Conservation (phyloP, 2,797 vertebrate species). For the Limnodromus scolopaceus region DNA sequence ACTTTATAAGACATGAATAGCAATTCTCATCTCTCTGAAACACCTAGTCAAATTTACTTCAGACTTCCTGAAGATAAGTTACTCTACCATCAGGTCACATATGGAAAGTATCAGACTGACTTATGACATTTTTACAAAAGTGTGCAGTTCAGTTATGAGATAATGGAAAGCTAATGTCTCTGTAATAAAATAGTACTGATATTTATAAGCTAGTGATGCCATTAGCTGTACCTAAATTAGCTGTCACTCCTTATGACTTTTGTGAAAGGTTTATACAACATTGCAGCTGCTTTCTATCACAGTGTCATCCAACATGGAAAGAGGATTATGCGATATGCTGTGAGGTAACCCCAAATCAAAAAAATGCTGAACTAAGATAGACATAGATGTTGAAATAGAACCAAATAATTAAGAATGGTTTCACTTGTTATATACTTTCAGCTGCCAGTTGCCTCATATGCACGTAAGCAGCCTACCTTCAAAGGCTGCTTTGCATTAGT, state of each 20-base stretch:
- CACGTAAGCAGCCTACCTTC: background rate
- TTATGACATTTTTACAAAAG: background rate
- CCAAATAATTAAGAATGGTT: background rate
- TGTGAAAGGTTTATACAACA: background rate
- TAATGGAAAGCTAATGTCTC: background rate
- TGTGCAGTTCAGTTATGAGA: background rate
- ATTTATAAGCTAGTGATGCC: background rate
- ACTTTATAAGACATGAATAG: background rate
- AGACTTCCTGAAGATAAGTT: constrained; percentile 16
- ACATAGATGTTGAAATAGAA: background rate
- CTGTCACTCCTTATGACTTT: background rate
- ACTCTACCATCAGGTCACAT: constrained; percentile 11
- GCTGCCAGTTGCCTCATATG: background rate
- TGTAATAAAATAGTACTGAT: background rate
- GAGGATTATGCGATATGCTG: background rate
- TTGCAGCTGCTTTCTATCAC: constrained; percentile 12
- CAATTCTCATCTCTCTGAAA: constrained; percentile 9
- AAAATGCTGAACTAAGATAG: background rate
- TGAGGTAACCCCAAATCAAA: background rate
- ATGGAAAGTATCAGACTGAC: constrained; percentile 36
- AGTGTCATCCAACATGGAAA: background rate
- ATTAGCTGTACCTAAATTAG: background rate
- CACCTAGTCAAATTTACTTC: constrained; percentile 15
- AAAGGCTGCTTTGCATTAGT: background rate
- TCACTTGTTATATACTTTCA: background rate